Percentiles rank a stretch among this genome's conserved stretches.
Evolutionary conservation across 2,888 invertebrate genomes (phyloP).

Genomic region (Agrotis puta): DNA sequence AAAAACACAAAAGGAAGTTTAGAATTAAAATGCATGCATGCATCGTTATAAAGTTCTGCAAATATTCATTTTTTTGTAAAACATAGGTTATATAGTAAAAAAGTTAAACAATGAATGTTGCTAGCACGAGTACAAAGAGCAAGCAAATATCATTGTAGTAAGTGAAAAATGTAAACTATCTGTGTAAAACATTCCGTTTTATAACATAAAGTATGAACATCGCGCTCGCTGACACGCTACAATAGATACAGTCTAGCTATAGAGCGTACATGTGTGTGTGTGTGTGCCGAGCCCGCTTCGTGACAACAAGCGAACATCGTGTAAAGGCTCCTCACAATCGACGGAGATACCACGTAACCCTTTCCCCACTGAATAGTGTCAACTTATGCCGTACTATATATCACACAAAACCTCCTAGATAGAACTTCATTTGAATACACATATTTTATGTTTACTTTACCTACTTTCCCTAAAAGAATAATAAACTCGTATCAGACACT

Average conservation of each 20-base stretch:
- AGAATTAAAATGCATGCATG: constrained; percentile 5
- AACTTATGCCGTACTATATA: constrained; percentile 50
- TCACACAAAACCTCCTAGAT: constrained; percentile 31
- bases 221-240: constrained; percentile 47
- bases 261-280: constrained; percentile 2
- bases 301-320: constrained; percentile 50
- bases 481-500: constrained; percentile 42
- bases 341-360: constrained; percentile 50
- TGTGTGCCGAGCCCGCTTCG: constrained; percentile 18
- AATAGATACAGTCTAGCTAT: constrained; percentile 23
- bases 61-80: constrained; percentile 9
- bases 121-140: constrained; percentile 17
- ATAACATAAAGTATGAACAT: constrained; percentile 33
- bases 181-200: constrained; percentile 40
- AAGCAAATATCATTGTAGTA: constrained; percentile 31
- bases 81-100: not conserved
- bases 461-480: constrained; percentile 48
- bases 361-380: constrained; percentile 41
- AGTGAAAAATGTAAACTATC: constrained; percentile 56
- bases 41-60: not conserved
- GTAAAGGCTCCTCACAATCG: constrained; percentile 37
- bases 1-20: not conserved
- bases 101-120: constrained; percentile 34
- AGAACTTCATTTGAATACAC: constrained; percentile 58
- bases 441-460: constrained; percentile 49